Conservation (phyloP, 2,888 invertebrate genomes). For the Pediacus dermestoides region DNA sequence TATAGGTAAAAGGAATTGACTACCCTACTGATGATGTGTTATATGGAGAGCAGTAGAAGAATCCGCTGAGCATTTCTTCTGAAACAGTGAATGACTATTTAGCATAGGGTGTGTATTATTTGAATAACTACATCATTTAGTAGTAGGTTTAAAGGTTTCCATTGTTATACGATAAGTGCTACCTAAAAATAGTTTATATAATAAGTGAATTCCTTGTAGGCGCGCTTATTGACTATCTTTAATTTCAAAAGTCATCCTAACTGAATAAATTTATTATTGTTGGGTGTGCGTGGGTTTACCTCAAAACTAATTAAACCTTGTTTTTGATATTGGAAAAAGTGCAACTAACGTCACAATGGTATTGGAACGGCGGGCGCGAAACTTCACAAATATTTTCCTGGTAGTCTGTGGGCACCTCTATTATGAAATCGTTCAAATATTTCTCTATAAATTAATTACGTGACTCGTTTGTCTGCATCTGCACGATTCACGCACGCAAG, state of each 20-base stretch:
- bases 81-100: too few species aligned
- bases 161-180: conserved; percentile 41
- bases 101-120: conserved; percentile 40
- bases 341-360: conserved; percentile 8
- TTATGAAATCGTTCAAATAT: too few species aligned
- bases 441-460: too few species aligned
- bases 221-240: conserved; percentile 21
- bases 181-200: conserved; percentile 31
- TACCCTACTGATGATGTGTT: too few species aligned
- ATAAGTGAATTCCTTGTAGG: background rate
- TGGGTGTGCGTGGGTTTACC: conserved; percentile 12
- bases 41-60: too few species aligned
- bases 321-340: conserved; percentile 1
- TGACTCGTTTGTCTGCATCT: too few species aligned
- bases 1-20: too few species aligned
- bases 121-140: conserved; percentile 38
- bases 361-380: too few species aligned
- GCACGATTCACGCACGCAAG: too few species aligned
- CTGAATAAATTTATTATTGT: conserved; percentile 20
- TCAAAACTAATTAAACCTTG: conserved; percentile 7
- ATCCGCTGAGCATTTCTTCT: too few species aligned
- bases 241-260: conserved; percentile 20
- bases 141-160: conserved; percentile 35
- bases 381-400: too few species aligned
- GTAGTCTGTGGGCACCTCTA: too few species aligned